A percentile compares a stretch with the other conserved stretches of the same genome.
These are phyloP conservation scores for Teleopsis dalmanni DNA, from an alignment of 1,140 invertebrate species.

Conservation along the genomic window DNA sequence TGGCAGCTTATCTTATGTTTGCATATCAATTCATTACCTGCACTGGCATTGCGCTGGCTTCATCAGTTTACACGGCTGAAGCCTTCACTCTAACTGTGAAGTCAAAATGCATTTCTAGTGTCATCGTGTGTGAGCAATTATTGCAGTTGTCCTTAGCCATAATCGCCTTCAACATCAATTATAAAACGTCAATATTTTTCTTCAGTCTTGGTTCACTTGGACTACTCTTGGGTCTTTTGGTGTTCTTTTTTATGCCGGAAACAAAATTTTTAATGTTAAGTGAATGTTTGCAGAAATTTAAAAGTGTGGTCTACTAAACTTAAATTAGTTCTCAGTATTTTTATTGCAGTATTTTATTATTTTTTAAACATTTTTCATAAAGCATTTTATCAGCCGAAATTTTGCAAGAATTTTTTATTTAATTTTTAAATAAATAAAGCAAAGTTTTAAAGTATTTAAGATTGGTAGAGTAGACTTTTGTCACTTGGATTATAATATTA, in stretches of 20 bases:
- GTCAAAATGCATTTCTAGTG: constrained; percentile 20
- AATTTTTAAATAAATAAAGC: no score
- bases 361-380: no score
- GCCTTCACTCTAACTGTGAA: constrained; percentile 31
- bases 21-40: constrained; percentile 31
- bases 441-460: no score
- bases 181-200: constrained; percentile 27
- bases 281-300: constrained; percentile 36
- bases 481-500: no score
- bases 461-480: no score
- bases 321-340: no score
- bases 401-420: no score
- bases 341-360: no score
- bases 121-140: constrained; percentile 27
- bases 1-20: constrained; percentile 29
- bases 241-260: constrained; percentile 32
- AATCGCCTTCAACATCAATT: constrained; percentile 20
- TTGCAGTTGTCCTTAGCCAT: constrained; percentile 25
- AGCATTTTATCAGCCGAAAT: no score
- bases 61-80: constrained; percentile 28
- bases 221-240: constrained; percentile 24
- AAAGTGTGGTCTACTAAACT: constrained; percentile 24
- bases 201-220: constrained; percentile 28
- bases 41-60: constrained; percentile 26
- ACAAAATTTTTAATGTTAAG: constrained; percentile 29